Percentiles rank a stretch among this genome's conserved stretches.
These are phyloP conservation scores for Phodopus roborovskii DNA, from an alignment of 2,113 vertebrate genomes.

Conservation along the genomic window DNA sequence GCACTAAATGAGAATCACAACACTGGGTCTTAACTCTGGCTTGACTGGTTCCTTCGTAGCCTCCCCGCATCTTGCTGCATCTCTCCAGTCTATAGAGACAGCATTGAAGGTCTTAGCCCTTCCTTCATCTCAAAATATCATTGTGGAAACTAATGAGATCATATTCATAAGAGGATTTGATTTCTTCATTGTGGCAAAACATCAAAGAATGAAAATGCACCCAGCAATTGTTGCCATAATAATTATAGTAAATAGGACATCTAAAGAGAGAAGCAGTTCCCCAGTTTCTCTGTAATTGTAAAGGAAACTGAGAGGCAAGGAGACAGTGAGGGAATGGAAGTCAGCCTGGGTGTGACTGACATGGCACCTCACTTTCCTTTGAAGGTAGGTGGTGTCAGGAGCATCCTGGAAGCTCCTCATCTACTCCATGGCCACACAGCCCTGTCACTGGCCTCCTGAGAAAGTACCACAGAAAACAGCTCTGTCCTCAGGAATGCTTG, in stretches of 20 bases:
- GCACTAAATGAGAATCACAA: background rate
- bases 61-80: background rate
- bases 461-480: conserved; percentile 45
- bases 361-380: conserved; percentile 35
- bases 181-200: conserved; percentile 71
- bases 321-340: background rate
- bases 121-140: conserved; percentile 38
- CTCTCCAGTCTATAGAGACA: background rate
- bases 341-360: background rate
- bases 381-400: background rate
- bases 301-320: background rate
- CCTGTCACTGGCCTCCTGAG: conserved; percentile 41
- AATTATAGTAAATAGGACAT: conserved; percentile 52
- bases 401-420: conserved; percentile 42
- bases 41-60: background rate
- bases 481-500: conserved; percentile 42
- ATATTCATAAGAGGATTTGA: conserved; percentile 58
- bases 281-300: background rate
- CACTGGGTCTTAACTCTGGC: conserved; percentile 1
- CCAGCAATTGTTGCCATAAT: conserved; percentile 60
- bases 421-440: background rate
- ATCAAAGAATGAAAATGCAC: conserved; percentile 69
- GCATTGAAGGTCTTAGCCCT: background rate
- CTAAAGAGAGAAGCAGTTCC: conserved; percentile 42
- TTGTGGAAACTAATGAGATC: conserved; percentile 43